Percentiles rank a stretch among this genome's conserved stretches.
Conservation (phyloP, 2,113 vertebrate species). For the Pachyramphus minor region DNA sequence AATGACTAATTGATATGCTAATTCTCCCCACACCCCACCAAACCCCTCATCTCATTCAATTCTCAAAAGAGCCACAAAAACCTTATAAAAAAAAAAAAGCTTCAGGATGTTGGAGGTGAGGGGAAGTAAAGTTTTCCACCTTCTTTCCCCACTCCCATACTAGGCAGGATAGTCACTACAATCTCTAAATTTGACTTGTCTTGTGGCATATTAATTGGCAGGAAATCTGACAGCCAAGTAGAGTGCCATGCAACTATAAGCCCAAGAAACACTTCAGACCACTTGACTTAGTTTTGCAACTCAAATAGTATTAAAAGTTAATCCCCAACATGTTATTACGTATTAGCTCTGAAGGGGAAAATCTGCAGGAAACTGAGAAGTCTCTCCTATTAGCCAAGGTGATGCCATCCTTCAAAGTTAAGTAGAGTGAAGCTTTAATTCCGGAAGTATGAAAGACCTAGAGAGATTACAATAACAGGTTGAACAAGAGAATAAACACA, state of each 20-base stretch:
- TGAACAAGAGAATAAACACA: not conserved
- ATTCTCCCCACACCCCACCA: not conserved
- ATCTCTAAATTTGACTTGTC: not conserved
- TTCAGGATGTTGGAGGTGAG: not conserved
- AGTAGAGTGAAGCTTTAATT: slow-evolving; percentile 35
- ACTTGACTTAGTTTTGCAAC: not conserved
- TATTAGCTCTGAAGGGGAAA: slow-evolving; percentile 54
- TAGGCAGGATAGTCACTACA: not conserved
- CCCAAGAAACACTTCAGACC: not conserved
- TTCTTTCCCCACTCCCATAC: fast-evolving
- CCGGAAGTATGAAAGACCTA: slow-evolving; percentile 30
- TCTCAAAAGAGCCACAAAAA: not conserved
- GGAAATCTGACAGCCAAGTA: not conserved
- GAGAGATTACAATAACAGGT: not conserved
- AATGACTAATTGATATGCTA: not conserved
- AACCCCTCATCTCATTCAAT: fast-evolving
- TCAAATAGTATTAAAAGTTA: not conserved
- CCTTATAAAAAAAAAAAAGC: not conserved
- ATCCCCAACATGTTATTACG: not conserved
- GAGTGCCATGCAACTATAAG: not conserved
- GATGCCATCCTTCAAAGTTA: slow-evolving; percentile 47
- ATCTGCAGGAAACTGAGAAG: slow-evolving; percentile 56
- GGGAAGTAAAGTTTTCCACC: not conserved
- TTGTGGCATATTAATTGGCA: not conserved
- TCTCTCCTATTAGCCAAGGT: not conserved